Percentiles rank a stretch among this genome's conserved stretches.
Conservation (phyloP, 2,888 invertebrate genomes). For the Lithophane leautieri region DNA sequence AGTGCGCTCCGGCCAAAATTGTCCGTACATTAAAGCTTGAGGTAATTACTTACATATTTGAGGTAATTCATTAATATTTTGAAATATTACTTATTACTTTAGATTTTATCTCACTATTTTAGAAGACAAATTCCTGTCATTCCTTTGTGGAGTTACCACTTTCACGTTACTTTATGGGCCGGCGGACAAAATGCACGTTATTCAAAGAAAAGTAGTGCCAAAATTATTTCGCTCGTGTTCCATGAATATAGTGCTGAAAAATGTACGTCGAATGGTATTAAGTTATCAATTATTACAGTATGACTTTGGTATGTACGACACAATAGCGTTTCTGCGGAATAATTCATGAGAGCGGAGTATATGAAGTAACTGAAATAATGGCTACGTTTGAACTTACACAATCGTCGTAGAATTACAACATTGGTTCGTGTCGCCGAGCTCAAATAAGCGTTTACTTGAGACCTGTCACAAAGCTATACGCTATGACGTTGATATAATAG, state of each 20-base stretch:
- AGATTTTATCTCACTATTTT: slow-evolving; percentile 12
- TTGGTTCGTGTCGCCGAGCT: slow-evolving; percentile 43
- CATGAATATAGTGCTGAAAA: slow-evolving; percentile 42
- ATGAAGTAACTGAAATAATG: slow-evolving; percentile 72
- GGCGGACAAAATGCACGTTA: slow-evolving; percentile 24
- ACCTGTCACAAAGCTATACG: slow-evolving; percentile 42
- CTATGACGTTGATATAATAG: slow-evolving; percentile 23
- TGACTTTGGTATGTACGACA: slow-evolving; percentile 65
- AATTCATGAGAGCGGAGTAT: slow-evolving; percentile 69
- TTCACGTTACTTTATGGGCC: slow-evolving; percentile 1
- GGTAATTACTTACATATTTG: too few relatives aligned
- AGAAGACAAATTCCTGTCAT: slow-evolving; percentile 17
- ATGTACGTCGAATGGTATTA: slow-evolving; percentile 53
- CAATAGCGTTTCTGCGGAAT: slow-evolving; percentile 69
- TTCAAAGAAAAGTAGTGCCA: slow-evolving; percentile 19
- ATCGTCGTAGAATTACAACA: slow-evolving; percentile 67
- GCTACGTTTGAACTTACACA: slow-evolving; percentile 65
- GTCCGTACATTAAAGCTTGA: slow-evolving; percentile 33
- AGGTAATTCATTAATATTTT: too few relatives aligned
- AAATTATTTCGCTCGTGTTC: slow-evolving; percentile 24
- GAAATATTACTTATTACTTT: slow-evolving; percentile 47
- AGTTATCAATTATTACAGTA: slow-evolving; percentile 70
- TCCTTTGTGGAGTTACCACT: slow-evolving; percentile 21
- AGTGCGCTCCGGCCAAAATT: slow-evolving; percentile 35
- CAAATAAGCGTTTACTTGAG: slow-evolving; percentile 50